A percentile compares a stretch with the other conserved stretches of the same genome.
Conservation (phyloP, 2,888 invertebrate genomes). For the Lobophora halterata region DNA sequence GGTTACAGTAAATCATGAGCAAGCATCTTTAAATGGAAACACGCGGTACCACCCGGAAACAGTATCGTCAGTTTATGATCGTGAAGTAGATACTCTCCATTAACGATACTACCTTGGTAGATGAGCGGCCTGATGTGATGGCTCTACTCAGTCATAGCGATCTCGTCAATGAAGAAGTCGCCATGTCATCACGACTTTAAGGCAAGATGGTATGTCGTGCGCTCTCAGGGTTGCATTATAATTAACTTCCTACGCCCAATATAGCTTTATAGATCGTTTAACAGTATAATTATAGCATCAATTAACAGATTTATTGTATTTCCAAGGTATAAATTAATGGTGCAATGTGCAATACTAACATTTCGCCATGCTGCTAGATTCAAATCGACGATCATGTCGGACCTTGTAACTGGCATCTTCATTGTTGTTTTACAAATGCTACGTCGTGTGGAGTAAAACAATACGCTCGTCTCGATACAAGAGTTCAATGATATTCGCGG, state of each 20-base stretch:
- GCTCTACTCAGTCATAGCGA: conserved; percentile 55
- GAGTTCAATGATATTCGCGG: conserved; percentile 56
- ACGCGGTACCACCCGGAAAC: conserved; percentile 53
- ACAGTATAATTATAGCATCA: conserved; percentile 6
- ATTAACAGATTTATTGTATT: conserved; percentile 8
- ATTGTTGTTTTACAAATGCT: conserved; percentile 19
- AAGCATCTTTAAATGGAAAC: conserved; percentile 42
- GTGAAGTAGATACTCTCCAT: conserved; percentile 23
- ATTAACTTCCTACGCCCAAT: conserved; percentile 55
- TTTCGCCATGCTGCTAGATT: no score
- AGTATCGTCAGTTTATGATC: conserved; percentile 37
- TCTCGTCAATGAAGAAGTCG: conserved; percentile 53
- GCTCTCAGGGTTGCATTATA: conserved; percentile 54
- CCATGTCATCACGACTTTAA: conserved; percentile 50
- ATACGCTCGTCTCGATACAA: conserved; percentile 39
- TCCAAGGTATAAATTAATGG: conserved; percentile 2
- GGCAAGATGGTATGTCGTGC: conserved; percentile 47
- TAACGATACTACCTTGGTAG: conserved; percentile 59
- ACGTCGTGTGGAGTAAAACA: conserved; percentile 34
- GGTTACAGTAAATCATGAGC: conserved; percentile 31
- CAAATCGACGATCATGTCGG: background rate
- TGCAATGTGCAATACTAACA: conserved; percentile 1
- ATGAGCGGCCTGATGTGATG: conserved; percentile 43
- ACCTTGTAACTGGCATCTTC: conserved; percentile 4
- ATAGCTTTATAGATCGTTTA: conserved; percentile 36